Conservation (phyloP, 2,888 invertebrate genomes). For the Crossocerus cetratus region DNA sequence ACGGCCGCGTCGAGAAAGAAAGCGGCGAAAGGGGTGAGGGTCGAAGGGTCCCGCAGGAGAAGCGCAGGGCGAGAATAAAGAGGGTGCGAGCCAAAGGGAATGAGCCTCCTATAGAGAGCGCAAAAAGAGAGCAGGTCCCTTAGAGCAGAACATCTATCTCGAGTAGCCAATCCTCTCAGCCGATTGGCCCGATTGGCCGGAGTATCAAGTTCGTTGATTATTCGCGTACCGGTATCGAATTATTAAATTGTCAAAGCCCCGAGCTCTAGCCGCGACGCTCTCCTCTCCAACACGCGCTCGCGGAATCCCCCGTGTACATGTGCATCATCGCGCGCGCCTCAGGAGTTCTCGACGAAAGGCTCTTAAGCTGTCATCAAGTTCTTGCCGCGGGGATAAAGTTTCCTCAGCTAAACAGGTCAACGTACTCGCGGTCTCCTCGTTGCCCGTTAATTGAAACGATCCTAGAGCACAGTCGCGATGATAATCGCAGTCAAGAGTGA, state of each 20-base stretch:
- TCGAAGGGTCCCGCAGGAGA: neutral
- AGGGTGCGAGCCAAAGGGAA: too few relatives aligned
- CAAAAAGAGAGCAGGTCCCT: neutral
- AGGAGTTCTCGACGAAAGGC: slow-evolving; percentile 70
- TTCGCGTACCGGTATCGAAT: slow-evolving; percentile 66
- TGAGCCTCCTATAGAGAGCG: too few relatives aligned
- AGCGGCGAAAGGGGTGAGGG: neutral
- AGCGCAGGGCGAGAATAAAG: neutral
- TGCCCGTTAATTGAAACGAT: slow-evolving; percentile 47
- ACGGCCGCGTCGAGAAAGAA: neutral
- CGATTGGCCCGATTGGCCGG: slow-evolving; percentile 36
- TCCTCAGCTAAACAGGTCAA: slow-evolving; percentile 59
- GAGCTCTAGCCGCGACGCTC: too few relatives aligned
- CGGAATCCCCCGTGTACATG: neutral
- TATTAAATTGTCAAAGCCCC: slow-evolving; percentile 70
- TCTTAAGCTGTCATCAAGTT: slow-evolving; percentile 76
- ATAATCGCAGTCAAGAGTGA: too few relatives aligned
- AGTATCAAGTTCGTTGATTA: slow-evolving; percentile 66
- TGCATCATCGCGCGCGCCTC: slow-evolving; percentile 46
- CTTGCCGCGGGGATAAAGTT: slow-evolving; percentile 69
- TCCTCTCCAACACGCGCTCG: neutral
- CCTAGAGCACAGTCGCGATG: slow-evolving; percentile 23
- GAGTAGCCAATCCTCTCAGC: slow-evolving; percentile 1
- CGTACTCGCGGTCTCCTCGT: slow-evolving; percentile 41
- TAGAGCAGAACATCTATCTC: neutral